Evolutionary conservation across 1,140 invertebrate genomes (phyloP), one percentile per base, ranked within the genome.

Genomic region (Ladona fulva): DNA sequence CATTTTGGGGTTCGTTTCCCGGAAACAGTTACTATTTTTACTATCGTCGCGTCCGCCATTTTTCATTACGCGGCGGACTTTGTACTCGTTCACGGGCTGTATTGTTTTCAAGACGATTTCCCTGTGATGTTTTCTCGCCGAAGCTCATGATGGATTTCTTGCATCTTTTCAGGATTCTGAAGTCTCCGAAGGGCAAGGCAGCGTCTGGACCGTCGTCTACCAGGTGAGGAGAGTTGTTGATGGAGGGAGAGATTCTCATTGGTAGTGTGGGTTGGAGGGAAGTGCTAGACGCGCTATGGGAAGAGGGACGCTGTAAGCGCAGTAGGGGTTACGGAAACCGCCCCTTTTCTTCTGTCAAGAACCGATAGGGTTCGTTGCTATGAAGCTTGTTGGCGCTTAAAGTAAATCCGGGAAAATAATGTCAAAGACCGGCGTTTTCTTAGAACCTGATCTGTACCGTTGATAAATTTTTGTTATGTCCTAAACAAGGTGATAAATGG

Each of bases 141-240:
- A 5, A 3, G 12, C n/a, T 22, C 52, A 19, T 66, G 29, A 37
- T 66, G 52, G 52, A 66, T 66, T 66, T 66, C 52, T 66, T 66
- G n/a, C 52, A 66, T 22, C 52, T 66, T 66, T 66, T 16, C 52
- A 66, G 52, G 52, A 66, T 66, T 19, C 52, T 19, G 52, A 66
- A 66, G 52, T 66, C 52, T 66, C 52, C 52, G 52, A 66, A 66
- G 52, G 52, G 52, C 16, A 66, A 66, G 52, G 52, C 52, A 66
- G 52, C 12, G 52, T 19, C 52, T 66, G 52, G 52, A 66, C 52
- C 52, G 5, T 66, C n/a, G 52, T 16, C 52, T 66, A 12, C 52
- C 16, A 66, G 52, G 52, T 66, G 52, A 52, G 44, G 19, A 19
- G 44, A 22, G n/a, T 66, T 66, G 52, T 66, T 66, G 52, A 66